Evolutionary conservation across 2,888 invertebrate species (phyloP).

Genomic region (Euphydryas editha): DNA sequence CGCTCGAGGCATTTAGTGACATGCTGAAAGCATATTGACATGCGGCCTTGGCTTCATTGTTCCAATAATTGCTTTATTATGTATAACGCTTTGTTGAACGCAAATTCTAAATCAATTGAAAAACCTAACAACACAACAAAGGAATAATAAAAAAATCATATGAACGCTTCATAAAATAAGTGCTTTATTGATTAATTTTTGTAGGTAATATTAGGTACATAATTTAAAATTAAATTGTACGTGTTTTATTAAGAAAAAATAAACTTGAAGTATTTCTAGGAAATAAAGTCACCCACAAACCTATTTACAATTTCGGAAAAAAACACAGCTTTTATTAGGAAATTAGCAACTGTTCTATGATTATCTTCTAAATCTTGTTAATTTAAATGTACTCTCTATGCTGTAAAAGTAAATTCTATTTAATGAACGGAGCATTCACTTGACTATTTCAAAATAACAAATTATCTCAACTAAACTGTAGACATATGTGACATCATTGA

Average conservation of each 20-base stretch:
- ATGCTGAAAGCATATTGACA: not conserved
- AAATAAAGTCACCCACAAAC: slow-evolving; percentile 43
- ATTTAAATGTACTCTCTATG: slow-evolving; percentile 21
- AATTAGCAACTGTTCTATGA: slow-evolving; percentile 21
- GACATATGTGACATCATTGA: slow-evolving; percentile 1
- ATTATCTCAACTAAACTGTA: slow-evolving; percentile 6
- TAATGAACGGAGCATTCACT: slow-evolving; percentile 25
- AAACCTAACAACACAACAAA: not conserved
- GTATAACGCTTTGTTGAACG: not conserved
- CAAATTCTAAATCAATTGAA: not conserved
- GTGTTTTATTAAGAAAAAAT: slow-evolving; percentile 62
- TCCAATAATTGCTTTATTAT: not conserved
- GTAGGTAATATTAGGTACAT: slow-evolving; percentile 68
- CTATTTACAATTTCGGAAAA: slow-evolving; percentile 61
- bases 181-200: slow-evolving; percentile 80
- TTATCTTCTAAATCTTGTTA: slow-evolving; percentile 16
- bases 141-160: slow-evolving; percentile 36
- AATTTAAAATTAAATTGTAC: slow-evolving; percentile 66
- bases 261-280: slow-evolving; percentile 37
- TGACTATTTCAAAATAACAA: slow-evolving; percentile 2
- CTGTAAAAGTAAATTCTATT: slow-evolving; percentile 23
- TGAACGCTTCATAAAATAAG: slow-evolving; percentile 80
- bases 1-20: too few species aligned
- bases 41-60: not conserved
- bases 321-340: slow-evolving; percentile 45